phyloP scores from a whole-genome alignment of 53 echinoderm and acorn worm genomes.

The Antedon mediterranea region DNA sequence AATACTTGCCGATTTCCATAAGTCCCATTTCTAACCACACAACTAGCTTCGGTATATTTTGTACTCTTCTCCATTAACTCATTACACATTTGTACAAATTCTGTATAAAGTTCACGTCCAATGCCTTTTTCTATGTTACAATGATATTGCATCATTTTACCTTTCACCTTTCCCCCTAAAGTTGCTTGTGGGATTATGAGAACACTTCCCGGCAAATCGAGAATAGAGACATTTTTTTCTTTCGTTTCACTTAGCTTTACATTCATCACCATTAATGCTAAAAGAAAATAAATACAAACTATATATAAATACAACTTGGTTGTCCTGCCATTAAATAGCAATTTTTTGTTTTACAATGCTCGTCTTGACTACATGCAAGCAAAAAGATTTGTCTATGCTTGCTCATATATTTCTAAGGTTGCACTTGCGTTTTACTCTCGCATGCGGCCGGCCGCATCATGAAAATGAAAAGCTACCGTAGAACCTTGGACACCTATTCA shows the following conservation, averaged over 20 bases:
- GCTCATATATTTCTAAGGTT: too few species aligned
- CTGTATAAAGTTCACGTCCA: constrained; percentile 37
- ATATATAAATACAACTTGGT: too few species aligned
- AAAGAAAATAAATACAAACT: background rate
- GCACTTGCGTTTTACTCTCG: too few species aligned
- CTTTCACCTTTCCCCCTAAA: constrained; percentile 63
- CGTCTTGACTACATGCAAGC: too few species aligned
- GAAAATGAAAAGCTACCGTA: too few species aligned
- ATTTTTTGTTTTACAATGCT: too few species aligned
- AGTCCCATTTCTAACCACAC: constrained; percentile 36
- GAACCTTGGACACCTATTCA: too few species aligned
- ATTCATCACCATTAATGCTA: constrained; percentile 44
- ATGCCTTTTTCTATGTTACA: constrained; percentile 46
- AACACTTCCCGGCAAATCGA: constrained; percentile 52
- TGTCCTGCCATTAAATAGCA: too few species aligned
- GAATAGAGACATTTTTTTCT: constrained; percentile 34
- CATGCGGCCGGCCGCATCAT: too few species aligned
- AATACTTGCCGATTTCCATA: constrained; percentile 64
- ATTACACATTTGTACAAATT: constrained; percentile 24
- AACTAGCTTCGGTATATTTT: constrained; percentile 23
- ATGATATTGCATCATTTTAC: constrained; percentile 69
- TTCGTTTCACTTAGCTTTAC: constrained; percentile 31
- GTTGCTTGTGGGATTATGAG: constrained; percentile 58
- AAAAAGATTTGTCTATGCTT: too few species aligned
- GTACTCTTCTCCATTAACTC: constrained; percentile 12